These are phyloP conservation scores for Athrips mouffetella DNA, from an alignment of 2,888 invertebrate species.

Conservation along the genomic window DNA sequence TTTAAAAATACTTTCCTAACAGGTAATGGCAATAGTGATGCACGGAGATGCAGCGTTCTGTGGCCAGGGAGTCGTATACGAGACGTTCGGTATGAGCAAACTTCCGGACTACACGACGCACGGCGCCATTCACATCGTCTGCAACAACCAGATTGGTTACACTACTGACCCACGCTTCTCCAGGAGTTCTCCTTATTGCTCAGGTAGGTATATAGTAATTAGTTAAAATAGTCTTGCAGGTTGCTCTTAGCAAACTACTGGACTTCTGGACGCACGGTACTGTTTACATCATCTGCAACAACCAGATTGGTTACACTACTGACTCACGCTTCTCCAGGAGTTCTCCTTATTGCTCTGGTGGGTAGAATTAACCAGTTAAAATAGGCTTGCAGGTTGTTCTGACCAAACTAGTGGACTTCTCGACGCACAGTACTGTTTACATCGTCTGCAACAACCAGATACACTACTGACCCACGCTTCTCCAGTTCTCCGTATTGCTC, in stretches of 20 bases:
- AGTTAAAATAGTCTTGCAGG: not conserved
- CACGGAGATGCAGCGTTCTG: conserved; percentile 83
- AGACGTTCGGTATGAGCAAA: conserved; percentile 79
- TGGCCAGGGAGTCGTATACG: conserved; percentile 83
- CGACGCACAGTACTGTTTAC: too few species aligned
- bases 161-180: conserved; percentile 94
- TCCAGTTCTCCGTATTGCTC: too few species aligned
- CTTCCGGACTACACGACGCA: conserved; percentile 81
- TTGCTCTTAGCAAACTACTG: not conserved
- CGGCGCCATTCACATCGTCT: conserved; percentile 81
- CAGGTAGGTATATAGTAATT: conserved; percentile 57
- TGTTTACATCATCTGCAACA: too few species aligned
- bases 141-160: conserved; percentile 91
- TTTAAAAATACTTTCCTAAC: not conserved
- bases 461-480: too few species aligned
- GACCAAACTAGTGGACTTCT: too few species aligned
- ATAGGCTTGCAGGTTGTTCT: too few species aligned
- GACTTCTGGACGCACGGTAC: too few species aligned
- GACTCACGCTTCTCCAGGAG: too few species aligned
- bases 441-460: too few species aligned
- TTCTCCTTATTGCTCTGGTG: too few species aligned
- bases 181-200: conserved; percentile 93
- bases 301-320: too few species aligned
- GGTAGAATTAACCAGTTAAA: too few species aligned
- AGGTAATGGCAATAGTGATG: conserved; percentile 82